Base-by-base conservation (phyloP, 2,888 invertebrate species). In the Sericinus montela region DNA sequence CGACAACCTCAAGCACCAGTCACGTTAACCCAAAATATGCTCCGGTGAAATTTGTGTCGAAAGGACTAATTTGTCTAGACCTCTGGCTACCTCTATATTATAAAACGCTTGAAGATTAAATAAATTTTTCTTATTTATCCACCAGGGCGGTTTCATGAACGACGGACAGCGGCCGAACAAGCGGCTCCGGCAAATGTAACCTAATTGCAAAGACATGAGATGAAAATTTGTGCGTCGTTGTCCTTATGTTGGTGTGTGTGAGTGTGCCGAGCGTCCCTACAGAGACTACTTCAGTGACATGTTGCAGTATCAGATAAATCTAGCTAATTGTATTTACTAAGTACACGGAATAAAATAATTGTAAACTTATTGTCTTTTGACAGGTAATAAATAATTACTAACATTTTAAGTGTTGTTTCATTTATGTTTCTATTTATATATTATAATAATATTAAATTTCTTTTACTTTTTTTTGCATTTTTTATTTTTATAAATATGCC, bases 271-370 rank as follows among this genome's bases (percentile, higher is more conserved):
- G 75, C 48, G 49, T 44, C 44, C 38, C 34, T 44, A 70, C 72
- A 78, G 73, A 78, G 80, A 78, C 74, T 73, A 72, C 43, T 44
- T 35, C 75, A 76, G 75, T 77, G 80, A 78, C 75, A 72, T 67
- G 63, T 64, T 66, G 48, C 68, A 68, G 67, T 71, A 70, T 68
- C 68, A 58, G 55, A 72, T 75, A 79, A 84, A 86, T 82, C 75
- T 86, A 87, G 85, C 72, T 78, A 88, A 86, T 88, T 88, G 75
- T 88, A 88, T 87, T 87, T 86, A 87, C 87, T 86, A 86, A 88
- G 88, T 85, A 84, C 86, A 85, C 73, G 72, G 63, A 75, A 71
- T 75, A 69, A 69, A 74, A 73, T 81, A 72, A 81, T 78, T 80
- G 70, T 86, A 84, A 88, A 83, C 75, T n/a, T 80, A 73, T 72